Evolutionary conservation across 2,888 invertebrate genomes (phyloP).

Genomic region (Dryocosmus kuriphilus): DNA sequence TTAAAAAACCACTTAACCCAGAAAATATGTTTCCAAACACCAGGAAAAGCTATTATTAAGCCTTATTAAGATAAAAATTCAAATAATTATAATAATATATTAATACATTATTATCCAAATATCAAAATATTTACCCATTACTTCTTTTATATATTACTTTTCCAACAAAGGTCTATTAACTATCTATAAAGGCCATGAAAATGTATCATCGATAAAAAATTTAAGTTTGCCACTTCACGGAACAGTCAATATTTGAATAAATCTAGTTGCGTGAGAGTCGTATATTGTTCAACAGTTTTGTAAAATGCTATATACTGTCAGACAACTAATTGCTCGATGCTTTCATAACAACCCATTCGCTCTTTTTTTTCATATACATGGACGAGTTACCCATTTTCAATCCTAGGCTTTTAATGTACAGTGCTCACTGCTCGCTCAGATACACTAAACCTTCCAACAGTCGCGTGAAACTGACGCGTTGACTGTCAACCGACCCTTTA

Average conservation of each 20-base stretch:
- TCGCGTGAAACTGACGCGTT: conserved; percentile 35
- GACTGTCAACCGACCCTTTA: conserved; percentile 34
- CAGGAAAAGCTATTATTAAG: too few relatives aligned
- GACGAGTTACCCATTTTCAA: conserved; percentile 48
- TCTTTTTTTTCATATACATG: conserved; percentile 50
- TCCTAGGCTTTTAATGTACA: conserved; percentile 57
- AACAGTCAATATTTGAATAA: conserved; percentile 13
- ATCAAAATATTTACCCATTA: too few relatives aligned
- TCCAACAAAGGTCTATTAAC: too few relatives aligned
- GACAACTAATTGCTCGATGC: conserved; percentile 56
- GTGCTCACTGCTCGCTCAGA: conserved; percentile 56
- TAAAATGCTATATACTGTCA: conserved; percentile 19
- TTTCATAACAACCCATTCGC: conserved; percentile 56
- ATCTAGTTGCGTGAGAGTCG: not conserved
- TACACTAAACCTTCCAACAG: conserved; percentile 32
- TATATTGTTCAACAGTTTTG: conserved; percentile 35
- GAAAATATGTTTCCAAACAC: too few relatives aligned
- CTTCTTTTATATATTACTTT: too few relatives aligned
- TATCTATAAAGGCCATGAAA: too few relatives aligned
- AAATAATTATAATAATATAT: too few relatives aligned
- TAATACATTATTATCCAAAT: too few relatives aligned
- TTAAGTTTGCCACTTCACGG: not conserved
- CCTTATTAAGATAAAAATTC: too few relatives aligned
- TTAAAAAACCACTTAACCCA: too few relatives aligned
- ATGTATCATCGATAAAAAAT: not conserved